Evolutionary conservation across 2,113 vertebrate species (phyloP).

Genomic region (Crocuta crocuta): DNA sequence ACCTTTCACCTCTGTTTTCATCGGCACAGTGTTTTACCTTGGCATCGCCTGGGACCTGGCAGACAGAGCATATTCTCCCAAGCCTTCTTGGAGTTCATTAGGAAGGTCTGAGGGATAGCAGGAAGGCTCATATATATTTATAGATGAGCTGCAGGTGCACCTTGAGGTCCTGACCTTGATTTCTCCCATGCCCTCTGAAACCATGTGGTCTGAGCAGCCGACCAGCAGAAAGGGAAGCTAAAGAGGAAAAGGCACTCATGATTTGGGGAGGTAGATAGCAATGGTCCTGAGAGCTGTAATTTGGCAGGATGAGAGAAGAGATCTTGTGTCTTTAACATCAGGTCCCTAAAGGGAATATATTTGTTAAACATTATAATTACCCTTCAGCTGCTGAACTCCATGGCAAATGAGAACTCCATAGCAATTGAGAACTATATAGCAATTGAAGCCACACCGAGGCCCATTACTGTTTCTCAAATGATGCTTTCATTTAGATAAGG

Average conservation of each 20-base stretch:
- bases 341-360: slow-evolving; percentile 87
- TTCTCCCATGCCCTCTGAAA: neutral
- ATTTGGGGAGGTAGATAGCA: neutral
- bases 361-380: slow-evolving; percentile 92
- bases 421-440: slow-evolving; percentile 85
- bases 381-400: slow-evolving; percentile 86
- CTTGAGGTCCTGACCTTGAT: neutral
- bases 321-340: slow-evolving; percentile 84
- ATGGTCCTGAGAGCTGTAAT: slow-evolving; percentile 11
- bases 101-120: neutral
- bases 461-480: slow-evolving; percentile 88
- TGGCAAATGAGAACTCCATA: slow-evolving; percentile 86
- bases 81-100: neutral
- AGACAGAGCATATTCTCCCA: neutral
- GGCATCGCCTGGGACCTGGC: neutral
- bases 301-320: slow-evolving; percentile 73
- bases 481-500: slow-evolving; percentile 91
- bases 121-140: neutral
- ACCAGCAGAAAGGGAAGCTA: neutral
- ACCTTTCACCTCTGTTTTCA: neutral
- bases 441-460: slow-evolving; percentile 84
- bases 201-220: neutral
- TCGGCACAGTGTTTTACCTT: neutral
- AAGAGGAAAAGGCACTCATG: neutral
- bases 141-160: neutral